These are phyloP conservation scores for Electrona antarctica DNA, from an alignment of 2,113 vertebrate species.

Conservation along the genomic window DNA sequence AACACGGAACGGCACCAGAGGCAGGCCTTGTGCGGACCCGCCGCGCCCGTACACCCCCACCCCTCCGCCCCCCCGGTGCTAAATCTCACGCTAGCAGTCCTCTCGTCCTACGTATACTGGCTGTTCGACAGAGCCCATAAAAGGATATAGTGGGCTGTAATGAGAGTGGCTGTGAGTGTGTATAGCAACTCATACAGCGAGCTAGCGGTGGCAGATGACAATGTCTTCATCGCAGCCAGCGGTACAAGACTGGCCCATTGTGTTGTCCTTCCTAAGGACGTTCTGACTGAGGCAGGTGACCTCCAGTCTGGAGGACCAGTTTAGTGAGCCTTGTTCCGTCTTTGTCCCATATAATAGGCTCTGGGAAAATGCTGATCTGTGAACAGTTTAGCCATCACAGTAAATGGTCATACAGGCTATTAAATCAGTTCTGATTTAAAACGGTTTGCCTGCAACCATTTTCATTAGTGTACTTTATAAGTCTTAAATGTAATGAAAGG, in stretches of 20 bases:
- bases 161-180: conserved; percentile 21
- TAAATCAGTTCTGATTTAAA: too few species aligned
- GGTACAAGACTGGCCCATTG: background rate
- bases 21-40: conserved; percentile 39
- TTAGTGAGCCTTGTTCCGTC: too few species aligned
- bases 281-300: too few species aligned
- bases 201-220: conserved; percentile 23
- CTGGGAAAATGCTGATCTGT: too few species aligned
- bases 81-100: conserved; percentile 62
- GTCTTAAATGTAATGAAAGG: too few species aligned
- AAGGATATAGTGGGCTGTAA: conserved; percentile 5
- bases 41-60: too few species aligned
- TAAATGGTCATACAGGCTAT: too few species aligned
- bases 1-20: conserved; percentile 46
- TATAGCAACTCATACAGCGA: conserved; percentile 29
- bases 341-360: too few species aligned
- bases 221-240: background rate
- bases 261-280: background rate
- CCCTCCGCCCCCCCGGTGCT: conserved; percentile 31
- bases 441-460: too few species aligned
- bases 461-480: too few species aligned
- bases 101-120: conserved; percentile 17
- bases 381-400: too few species aligned
- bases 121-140: conserved; percentile 8
- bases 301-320: too few species aligned